Conservation (phyloP, 2,113 vertebrate genomes). For the Amblyopsis rosae region DNA sequence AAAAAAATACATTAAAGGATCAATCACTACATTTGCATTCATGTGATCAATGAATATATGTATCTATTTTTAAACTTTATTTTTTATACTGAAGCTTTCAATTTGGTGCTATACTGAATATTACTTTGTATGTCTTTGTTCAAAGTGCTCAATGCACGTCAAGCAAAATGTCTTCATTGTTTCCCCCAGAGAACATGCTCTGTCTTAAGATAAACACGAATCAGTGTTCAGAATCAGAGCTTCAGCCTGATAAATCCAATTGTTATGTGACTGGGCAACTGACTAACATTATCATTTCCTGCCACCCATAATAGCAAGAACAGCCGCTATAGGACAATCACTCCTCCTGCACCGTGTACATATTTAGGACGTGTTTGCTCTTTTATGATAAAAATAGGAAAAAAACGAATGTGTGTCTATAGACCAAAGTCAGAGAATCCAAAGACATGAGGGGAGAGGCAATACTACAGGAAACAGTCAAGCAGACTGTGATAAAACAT, state of each 20-base stretch:
- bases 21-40: background rate
- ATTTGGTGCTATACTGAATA: background rate
- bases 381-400: slow-evolving; percentile 51
- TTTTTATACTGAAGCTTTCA: background rate
- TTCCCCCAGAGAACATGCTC: slow-evolving; percentile 29
- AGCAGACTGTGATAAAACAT: slow-evolving; percentile 58
- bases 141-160: background rate
- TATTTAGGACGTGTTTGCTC: slow-evolving; percentile 61
- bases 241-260: slow-evolving; percentile 35
- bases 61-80: no score
- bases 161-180: slow-evolving; percentile 8
- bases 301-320: slow-evolving; percentile 64
- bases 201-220: slow-evolving; percentile 42
- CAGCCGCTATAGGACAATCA: slow-evolving; percentile 65
- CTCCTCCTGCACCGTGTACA: slow-evolving; percentile 47
- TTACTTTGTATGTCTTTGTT: slow-evolving; percentile 1
- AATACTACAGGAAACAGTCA: slow-evolving; percentile 47
- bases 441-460: slow-evolving; percentile 56
- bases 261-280: slow-evolving; percentile 65
- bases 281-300: slow-evolving; percentile 61
- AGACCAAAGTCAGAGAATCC: slow-evolving; percentile 62
- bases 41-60: no score
- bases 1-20: slow-evolving; percentile 7
- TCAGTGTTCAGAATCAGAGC: slow-evolving; percentile 49
- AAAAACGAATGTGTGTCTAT: slow-evolving; percentile 37